Percentiles rank a stretch among this genome's conserved stretches.
These are phyloP conservation scores for Melinaea menophilus DNA, from an alignment of 2,888 invertebrate species.

Conservation along the genomic window DNA sequence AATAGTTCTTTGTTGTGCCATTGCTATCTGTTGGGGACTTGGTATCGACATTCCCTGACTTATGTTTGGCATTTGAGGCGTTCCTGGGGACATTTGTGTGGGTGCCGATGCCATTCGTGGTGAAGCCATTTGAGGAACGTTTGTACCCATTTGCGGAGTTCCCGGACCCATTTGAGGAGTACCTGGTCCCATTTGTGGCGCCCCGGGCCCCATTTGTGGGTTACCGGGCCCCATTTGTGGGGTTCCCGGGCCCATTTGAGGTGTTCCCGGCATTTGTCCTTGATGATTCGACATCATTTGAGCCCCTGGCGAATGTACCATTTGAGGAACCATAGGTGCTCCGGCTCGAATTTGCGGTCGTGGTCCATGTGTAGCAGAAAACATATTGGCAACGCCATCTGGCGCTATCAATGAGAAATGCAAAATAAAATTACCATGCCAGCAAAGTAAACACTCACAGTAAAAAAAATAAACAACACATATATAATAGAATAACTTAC, in stretches of 20 bases:
- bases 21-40: slow-evolving; percentile 60
- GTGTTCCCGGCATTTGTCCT: slow-evolving; percentile 37
- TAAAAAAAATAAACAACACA: slow-evolving; percentile 31
- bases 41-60: slow-evolving; percentile 65
- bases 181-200: slow-evolving; percentile 47
- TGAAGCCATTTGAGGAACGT: slow-evolving; percentile 64
- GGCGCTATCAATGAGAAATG: slow-evolving; percentile 64
- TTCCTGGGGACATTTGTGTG: slow-evolving; percentile 68
- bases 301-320: slow-evolving; percentile 47
- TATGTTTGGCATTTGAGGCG: slow-evolving; percentile 66
- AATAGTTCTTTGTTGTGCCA: slow-evolving; percentile 65
- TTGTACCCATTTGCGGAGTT: slow-evolving; percentile 49
- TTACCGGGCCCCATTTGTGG: slow-evolving; percentile 54
- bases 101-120: slow-evolving; percentile 68
- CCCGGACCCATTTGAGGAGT: slow-evolving; percentile 47
- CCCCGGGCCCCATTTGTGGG: slow-evolving; percentile 52
- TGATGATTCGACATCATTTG: slow-evolving; percentile 44
- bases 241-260: slow-evolving; percentile 48
- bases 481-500: slow-evolving; percentile 43
- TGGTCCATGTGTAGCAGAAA: slow-evolving; percentile 64
- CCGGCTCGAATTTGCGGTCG: slow-evolving; percentile 59
- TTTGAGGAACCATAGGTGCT: slow-evolving; percentile 47
- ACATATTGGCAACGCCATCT: slow-evolving; percentile 72
- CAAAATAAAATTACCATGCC: slow-evolving; percentile 58
- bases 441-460: slow-evolving; percentile 48